Evolutionary conservation across 1,140 invertebrate species (phyloP).

Genomic region (Diorhabda carinulata): DNA sequence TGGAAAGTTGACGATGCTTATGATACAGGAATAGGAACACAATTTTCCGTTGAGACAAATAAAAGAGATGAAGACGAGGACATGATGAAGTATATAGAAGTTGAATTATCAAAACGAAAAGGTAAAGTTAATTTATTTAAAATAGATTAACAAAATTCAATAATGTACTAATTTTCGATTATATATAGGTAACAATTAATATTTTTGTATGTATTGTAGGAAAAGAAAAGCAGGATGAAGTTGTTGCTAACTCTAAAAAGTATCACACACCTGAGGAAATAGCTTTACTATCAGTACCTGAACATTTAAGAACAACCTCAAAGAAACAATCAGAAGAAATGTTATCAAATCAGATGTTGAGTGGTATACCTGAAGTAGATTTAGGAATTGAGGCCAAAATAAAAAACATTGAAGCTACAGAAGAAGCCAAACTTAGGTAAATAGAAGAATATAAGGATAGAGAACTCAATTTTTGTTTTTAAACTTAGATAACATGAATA

Average conservation of each 20-base stretch:
- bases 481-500: too few species aligned
- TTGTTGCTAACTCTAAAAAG: conserved; percentile 48
- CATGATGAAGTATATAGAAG: conserved; percentile 98
- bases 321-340: conserved; percentile 84
- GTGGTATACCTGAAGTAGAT: conserved; percentile 99
- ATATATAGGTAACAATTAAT: too few species aligned
- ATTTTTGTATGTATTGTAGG: conserved; percentile 9
- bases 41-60: conserved; percentile 97
- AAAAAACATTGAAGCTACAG: conserved; percentile 95
- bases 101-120: conserved; percentile 84
- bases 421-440: conserved; percentile 82
- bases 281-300: conserved; percentile 78
- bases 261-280: conserved; percentile 85
- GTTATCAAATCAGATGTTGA: conserved; percentile 99
- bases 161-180: too few species aligned
- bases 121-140: conserved; percentile 52
- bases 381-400: conserved; percentile 98
- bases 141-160: too few species aligned
- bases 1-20: conserved; percentile 78
- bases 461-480: background rate
- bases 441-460: background rate
- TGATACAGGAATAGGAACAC: conserved; percentile 88
- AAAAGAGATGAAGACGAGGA: conserved; percentile 97
- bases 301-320: conserved; percentile 58
- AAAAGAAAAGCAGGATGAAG: conserved; percentile 15